A percentile compares a stretch with the other conserved stretches of the same genome.
Evolutionary conservation across 2,113 vertebrate species (phyloP).

Genomic region (Lepus americanus): DNA sequence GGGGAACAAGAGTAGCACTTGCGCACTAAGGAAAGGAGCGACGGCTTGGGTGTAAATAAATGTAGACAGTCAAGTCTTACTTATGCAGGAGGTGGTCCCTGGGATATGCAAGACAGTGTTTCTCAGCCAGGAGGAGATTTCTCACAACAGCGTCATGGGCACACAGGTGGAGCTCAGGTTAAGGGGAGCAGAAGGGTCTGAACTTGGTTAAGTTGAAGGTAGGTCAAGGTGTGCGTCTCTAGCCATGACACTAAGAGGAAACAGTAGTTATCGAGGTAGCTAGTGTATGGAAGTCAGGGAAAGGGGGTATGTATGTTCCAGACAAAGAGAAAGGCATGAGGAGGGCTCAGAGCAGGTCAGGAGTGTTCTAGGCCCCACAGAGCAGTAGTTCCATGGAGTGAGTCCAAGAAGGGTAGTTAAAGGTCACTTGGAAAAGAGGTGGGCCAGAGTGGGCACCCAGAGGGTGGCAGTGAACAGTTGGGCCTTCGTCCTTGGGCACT

Average conservation of each 20-base stretch:
- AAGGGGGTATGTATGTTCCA: background rate
- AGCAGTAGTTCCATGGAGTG: background rate
- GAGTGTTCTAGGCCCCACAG: background rate
- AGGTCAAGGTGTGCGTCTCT: background rate
- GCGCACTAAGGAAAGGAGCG: background rate
- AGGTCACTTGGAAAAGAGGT: background rate
- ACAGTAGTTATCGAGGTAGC: background rate
- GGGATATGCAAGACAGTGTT: no score
- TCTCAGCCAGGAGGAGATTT: background rate
- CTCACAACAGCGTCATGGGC: background rate
- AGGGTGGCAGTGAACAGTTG: background rate
- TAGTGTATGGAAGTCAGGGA: background rate
- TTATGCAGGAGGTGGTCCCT: background rate
- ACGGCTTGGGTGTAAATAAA: background rate
- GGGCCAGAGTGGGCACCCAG: no score
- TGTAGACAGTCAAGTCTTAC: background rate
- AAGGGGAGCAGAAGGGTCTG: background rate
- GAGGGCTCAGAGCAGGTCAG: background rate
- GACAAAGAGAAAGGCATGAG: background rate
- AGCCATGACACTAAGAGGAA: background rate
- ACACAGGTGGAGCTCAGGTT: background rate
- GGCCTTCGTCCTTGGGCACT: background rate
- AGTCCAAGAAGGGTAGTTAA: background rate
- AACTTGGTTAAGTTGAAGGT: background rate
- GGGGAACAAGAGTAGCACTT: background rate